Conservation (phyloP, 2,113 vertebrate species). For the Gavialis gangeticus region DNA sequence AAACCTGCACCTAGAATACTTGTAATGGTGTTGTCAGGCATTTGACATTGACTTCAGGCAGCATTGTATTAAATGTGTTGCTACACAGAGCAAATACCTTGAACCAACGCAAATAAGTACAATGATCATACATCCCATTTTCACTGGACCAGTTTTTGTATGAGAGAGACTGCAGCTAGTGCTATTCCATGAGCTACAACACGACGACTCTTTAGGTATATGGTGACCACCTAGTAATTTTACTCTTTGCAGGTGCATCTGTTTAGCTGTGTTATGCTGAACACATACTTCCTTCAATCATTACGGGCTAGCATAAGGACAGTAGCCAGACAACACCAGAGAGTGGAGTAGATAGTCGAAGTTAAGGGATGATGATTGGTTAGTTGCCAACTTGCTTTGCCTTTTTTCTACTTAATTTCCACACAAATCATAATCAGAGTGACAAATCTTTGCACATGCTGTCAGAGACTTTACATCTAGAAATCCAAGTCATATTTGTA, state of each 20-base stretch:
- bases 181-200: background rate
- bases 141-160: too few relatives aligned
- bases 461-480: background rate
- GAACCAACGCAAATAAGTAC: background rate
- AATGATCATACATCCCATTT: too few relatives aligned
- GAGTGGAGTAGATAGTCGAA: too few relatives aligned
- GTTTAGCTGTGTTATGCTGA: background rate
- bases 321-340: background rate
- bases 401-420: background rate
- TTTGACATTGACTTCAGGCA: background rate
- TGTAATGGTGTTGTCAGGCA: background rate
- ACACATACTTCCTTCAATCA: background rate
- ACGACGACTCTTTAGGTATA: background rate
- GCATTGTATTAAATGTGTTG: background rate
- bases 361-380: accelerated
- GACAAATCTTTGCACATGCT: background rate
- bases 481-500: background rate
- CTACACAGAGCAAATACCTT: background rate
- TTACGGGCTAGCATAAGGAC: background rate
- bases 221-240: background rate
- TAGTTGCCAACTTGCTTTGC: background rate
- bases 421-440: background rate
- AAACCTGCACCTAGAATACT: background rate
- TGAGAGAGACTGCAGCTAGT: background rate
- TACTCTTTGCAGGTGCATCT: background rate